A percentile compares a stretch with the other conserved stretches of the same genome.
phyloP scores from a whole-genome alignment of 2,888 invertebrate genomes.

The Meganola albula region DNA sequence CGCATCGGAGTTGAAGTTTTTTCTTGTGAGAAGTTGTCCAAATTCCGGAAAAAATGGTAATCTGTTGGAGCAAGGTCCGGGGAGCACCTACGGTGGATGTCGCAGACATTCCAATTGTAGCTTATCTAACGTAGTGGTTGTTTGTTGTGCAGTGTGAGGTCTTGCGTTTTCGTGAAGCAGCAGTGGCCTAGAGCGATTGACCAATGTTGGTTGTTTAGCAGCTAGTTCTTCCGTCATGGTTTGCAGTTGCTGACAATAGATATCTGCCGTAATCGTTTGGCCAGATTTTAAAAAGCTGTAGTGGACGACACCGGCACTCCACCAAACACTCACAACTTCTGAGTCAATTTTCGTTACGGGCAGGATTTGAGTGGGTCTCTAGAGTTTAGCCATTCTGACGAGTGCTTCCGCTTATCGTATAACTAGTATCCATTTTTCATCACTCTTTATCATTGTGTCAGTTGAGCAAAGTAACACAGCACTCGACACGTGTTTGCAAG shows the following conservation, averaged over 20 bases:
- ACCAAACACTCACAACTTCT: constrained; percentile 7
- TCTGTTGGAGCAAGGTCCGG: constrained; percentile 1
- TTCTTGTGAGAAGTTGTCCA: constrained; percentile 3
- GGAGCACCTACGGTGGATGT: not conserved
- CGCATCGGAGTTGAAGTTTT: constrained; percentile 6
- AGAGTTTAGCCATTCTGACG: constrained; percentile 10
- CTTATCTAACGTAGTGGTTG: constrained; percentile 2
- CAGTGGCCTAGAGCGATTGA: constrained; percentile 18
- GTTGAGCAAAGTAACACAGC: constrained; percentile 8
- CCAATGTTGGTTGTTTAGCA: constrained; percentile 14
- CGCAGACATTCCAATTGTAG: constrained; percentile 1
- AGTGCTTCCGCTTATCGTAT: constrained; percentile 12
- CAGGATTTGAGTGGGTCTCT: constrained; percentile 1
- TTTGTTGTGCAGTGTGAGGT: constrained; percentile 16
- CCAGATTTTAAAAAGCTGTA: constrained; percentile 2
- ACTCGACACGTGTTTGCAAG: not conserved
- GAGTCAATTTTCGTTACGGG: constrained; percentile 6
- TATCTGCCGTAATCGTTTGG: constrained; percentile 3
- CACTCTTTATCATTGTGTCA: constrained; percentile 2
- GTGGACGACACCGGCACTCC: constrained; percentile 10
- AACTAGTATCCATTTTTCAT: constrained; percentile 11
- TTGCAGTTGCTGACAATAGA: constrained; percentile 8
- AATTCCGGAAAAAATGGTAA: constrained; percentile 2
- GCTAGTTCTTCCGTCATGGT: constrained; percentile 10
- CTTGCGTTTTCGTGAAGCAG: constrained; percentile 19